Evolutionary conservation across 1,140 invertebrate genomes (phyloP), one percentile per base, ranked within the genome.

Genomic region (Lordiphosa stackelbergi): DNA sequence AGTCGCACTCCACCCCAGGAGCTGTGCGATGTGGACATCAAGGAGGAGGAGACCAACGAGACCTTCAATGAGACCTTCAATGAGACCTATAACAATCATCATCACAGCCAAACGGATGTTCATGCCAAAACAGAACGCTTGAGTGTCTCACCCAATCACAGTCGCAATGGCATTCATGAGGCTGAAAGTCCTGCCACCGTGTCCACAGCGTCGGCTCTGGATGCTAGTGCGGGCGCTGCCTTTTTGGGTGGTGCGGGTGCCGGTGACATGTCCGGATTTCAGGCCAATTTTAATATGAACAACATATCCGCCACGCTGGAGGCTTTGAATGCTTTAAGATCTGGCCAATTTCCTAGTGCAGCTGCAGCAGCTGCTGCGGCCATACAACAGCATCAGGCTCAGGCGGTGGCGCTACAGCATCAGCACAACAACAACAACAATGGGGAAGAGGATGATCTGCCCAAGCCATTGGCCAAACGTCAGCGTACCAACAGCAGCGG

Each of bases 241-340:
- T 83, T 73, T 10, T 28, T 83, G 66, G 38, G 66, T 11, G 46
- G 53, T 40, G 73, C 41, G 16, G 72, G 65, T 11, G 43, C 58
- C 16, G 28, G 28, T 7, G 79, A 85, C 28, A 73, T 85, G 72
- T 69, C 66, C 43, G 66, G 70, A 16, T 87, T 85, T 34, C 77
- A 78, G 56, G 69, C 77, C 13, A 69, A 74, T 55, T 87, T 87
- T 46, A 86, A 73, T 35, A 85, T 86, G 70, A 87, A 84, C 51
- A 87, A 87, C 62, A 86, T 87, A 65, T 86, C 86, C 52, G 84
- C 86, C 42, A 87, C 86, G 0, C 42, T 87, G 61, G 86, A 87
- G 66, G 83, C 86, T 0, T 54, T 87, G 16, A 87, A 87, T 65
- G 84, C 86, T 5, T 51, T 87, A 19, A 73, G 85, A 58, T 64